Evolutionary conservation across 2,888 invertebrate genomes (phyloP), one percentile per base, ranked within the genome.

Genomic region (Kryphioiulus occultus): DNA sequence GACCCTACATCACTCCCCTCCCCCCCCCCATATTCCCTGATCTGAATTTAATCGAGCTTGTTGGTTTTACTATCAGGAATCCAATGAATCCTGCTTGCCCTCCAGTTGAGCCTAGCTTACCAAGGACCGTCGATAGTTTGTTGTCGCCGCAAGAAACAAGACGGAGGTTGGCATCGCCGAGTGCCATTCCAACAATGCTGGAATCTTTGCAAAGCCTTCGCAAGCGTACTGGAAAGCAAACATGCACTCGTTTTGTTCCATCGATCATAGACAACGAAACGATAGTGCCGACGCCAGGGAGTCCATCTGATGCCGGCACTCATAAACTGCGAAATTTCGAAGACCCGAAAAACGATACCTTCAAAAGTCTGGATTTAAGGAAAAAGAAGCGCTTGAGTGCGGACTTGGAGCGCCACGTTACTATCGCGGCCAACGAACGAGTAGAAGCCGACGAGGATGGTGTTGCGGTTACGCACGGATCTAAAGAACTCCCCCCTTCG

Each of bases 121-220:
- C 89, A 44, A 39, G 87, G 12, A 88, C 88, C n/a, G 88, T 88
- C 17, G 88, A 87, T 15, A 42, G 87, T n/a, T 82, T 88, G 22
- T 39, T 88, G n/a, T 88, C 88, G 1, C 89, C 88, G 26, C 82
- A 87, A 68, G 89, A 88, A 42, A 78, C 22, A 19, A 35, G 87
- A 19, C 84, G 85, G 53, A 32, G 84, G 26, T 19, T 86, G 53
- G 59, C 59, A 44, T 26, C 59, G 10, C 35, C 86, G 17, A 53
- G 53, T 19, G 10, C 30, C 26, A 39, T 26, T 47, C 86, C 39
- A 86, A 22, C 35, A 7, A 59, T 44, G 53, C 68, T 88, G 22
- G 88, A 53, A 15, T 32, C 22, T 10, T 22, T 26, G n/a, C 88
- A 84, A 26, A 84, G 42, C 10, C 42, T 85, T 0, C 87, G 83